Base-by-base conservation (phyloP, 2,113 vertebrate species). In the Rhinolophus sinicus region DNA sequence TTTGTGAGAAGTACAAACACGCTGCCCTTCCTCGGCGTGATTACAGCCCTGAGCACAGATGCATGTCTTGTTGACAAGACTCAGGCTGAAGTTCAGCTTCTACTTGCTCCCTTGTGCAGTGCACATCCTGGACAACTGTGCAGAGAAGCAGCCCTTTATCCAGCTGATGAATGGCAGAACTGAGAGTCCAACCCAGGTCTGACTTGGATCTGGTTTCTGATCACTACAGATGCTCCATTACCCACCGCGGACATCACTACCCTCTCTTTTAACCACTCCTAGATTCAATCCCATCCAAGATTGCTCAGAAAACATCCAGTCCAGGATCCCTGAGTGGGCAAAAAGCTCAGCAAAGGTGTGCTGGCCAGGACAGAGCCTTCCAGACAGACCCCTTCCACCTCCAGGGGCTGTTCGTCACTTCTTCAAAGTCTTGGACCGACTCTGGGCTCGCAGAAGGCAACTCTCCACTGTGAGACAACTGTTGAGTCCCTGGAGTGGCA, bases 11-110 rank as follows among this genome's bases (percentile, higher is more conserved):
- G 50, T 24, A 67, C 6, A 14, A 18, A 24, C 87, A 10, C 35
- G 14, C 30, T 14, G 13, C 28, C 35, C 33, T 84, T 47, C 5
- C 30, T n/a, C 12, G 2, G 50, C 28, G 56, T 44, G 35, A 1
- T 0, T 3, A 8, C 22, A 70, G 14, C 5, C 52, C 19, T 7
- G 58, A 69, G 38, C 18, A 15, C 40, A 13, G 24, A 11, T 19
- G 30, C 5, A 13, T 0, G 6, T 12, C 16, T 52, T 44, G 54
- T 26, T 22, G 8, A 38, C 26, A 5, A 30, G 0, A n/a, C 13
- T 6, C 6, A 52, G 47, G 60, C 1, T 54, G 16, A 54, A 33
- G 47, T 47, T n/a, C 10, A 65, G 60, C 38, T 47, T 47, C 16
- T 7, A 8, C 56, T 33, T 2, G 6, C 30, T 33, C 65, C 38